These are phyloP conservation scores for Danio choprae DNA, from an alignment of 2,797 vertebrate genomes.

Conservation along the genomic window DNA sequence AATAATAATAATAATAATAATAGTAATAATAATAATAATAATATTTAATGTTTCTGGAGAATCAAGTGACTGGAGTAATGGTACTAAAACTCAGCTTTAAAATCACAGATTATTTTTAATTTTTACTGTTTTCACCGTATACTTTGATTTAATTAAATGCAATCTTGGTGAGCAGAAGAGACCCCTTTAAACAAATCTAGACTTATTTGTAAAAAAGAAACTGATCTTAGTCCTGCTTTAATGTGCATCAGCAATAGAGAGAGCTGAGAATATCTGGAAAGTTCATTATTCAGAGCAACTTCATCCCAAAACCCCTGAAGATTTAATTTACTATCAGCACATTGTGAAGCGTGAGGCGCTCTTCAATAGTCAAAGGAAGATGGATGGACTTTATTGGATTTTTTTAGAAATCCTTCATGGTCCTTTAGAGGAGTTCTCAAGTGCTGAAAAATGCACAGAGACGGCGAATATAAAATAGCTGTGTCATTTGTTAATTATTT, in stretches of 20 bases:
- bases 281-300: constrained; percentile 31
- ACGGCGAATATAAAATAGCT: neutral
- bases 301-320: constrained; percentile 24
- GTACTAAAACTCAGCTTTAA: no score
- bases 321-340: constrained; percentile 40
- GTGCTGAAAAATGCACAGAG: neutral
- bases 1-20: no score
- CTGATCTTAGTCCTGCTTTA: neutral
- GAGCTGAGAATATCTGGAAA: neutral
- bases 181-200: no score
- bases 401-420: constrained; percentile 17
- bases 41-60: no score
- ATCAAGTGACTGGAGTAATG: no score
- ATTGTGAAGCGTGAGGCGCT: constrained; percentile 19
- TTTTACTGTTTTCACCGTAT: no score
- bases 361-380: constrained; percentile 54
- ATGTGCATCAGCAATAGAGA: neutral
- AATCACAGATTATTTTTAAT: no score
- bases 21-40: no score
- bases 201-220: neutral
- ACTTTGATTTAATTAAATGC: no score
- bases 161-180: no score
- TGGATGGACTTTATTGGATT: constrained; percentile 58
- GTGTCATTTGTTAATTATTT: neutral
- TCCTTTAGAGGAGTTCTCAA: constrained; percentile 10